Base-by-base conservation (phyloP, 2,888 invertebrate genomes). In the Spilarctia lutea region DNA sequence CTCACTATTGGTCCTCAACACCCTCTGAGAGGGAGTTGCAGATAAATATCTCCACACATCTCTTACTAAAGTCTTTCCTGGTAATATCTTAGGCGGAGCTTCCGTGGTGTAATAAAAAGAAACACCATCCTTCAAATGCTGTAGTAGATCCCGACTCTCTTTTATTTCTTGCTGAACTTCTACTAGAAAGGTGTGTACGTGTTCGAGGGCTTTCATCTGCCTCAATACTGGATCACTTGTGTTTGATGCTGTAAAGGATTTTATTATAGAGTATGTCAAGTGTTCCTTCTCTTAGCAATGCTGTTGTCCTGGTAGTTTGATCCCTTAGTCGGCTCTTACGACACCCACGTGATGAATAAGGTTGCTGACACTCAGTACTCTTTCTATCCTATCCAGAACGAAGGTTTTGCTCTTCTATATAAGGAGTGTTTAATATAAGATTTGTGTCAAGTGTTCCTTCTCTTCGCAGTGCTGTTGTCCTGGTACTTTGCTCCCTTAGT, bases 101-200 rank as follows among this genome's bases (percentile, higher is more conserved):
- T 27, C 1, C 16, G n/a, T 35, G n/a, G 52, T 24, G 18, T n/a
- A 18, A 16, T 35, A 16, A 18, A 39, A 4, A 2, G 8, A 18
- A n/a, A n/a, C 4, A 0, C 56, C 56, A 35, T 18, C 27, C 35
- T 52, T 52, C 27, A 69, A 10, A 27, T 35, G 52, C 35, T 13
- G n/a, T 7, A 69, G 35, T 0, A 69, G 35, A 33, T 52, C n/a
- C 52, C 70, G 70, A 24, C 60, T 70, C n/a, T 63, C 60, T n/a
- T 63, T 42, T 11, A 70, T 63, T 2, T 60, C 30, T 3, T 27
- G n/a, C 8, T 70, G 70, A 6, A 63, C 20, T 20, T 39, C 60
- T 18, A 13, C 30, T 7, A 70, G 35, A 16, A 70, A 60, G 35
- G 11, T 39, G 39, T 70, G 63, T 0, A 63, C 39, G 13, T 63